Percentiles rank a stretch among this genome's conserved stretches.
Conservation (phyloP, 2,113 vertebrate genomes). For the Rhea pennata region DNA sequence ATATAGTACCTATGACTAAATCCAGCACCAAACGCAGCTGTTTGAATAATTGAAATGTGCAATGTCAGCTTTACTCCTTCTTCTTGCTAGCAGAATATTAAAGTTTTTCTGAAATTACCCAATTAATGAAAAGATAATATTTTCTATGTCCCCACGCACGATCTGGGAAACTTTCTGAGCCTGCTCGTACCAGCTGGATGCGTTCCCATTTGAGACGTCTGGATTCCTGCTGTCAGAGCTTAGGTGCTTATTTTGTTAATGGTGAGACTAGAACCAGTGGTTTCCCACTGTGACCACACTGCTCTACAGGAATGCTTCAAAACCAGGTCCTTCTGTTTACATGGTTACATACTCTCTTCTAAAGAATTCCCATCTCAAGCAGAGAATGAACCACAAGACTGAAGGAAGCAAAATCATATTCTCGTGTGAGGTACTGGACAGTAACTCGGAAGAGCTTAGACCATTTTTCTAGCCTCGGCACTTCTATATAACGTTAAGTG, state of each 20-base stretch:
- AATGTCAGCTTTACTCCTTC: no score
- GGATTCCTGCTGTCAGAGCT: neutral
- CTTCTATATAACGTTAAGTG: neutral
- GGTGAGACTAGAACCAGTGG: neutral
- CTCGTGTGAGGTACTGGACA: neutral
- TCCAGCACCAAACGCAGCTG: conserved; percentile 9
- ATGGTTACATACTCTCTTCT: neutral
- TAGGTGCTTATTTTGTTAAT: neutral
- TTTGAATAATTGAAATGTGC: neutral
- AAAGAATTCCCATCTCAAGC: neutral
- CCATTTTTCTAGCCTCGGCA: neutral
- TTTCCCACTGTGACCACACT: neutral
- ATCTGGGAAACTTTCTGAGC: neutral
- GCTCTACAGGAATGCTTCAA: neutral
- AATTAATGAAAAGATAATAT: neutral
- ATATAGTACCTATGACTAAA: neutral
- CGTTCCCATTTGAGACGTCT: neutral
- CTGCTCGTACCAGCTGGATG: neutral
- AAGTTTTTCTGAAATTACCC: neutral
- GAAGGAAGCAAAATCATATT: neutral
- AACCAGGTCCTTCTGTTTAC: neutral
- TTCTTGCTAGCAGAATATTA: neutral
- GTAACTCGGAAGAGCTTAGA: neutral
- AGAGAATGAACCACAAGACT: neutral
- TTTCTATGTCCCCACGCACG: neutral